Evolutionary conservation across 2,888 invertebrate genomes (phyloP), one percentile per base, ranked within the genome.

Genomic region (Halocaridina rubra): DNA sequence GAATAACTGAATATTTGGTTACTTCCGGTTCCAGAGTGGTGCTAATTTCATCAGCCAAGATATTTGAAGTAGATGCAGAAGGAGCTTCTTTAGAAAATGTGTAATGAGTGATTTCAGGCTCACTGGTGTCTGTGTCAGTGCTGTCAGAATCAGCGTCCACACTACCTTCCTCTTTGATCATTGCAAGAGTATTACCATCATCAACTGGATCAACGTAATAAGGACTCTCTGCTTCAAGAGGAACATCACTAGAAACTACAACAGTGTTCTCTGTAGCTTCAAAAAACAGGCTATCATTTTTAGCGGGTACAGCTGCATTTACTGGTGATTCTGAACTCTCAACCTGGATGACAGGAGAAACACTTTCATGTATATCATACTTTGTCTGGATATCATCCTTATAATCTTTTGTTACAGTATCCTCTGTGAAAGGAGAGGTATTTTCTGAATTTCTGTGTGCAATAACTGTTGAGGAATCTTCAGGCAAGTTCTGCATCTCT

Each of bases 71-170:
- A 30, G 77, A 61, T 2, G 77, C 59, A 5, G 59, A 59, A 22
- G 32, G 32, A 22, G 61, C 59, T n/a, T 61, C 77, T 32, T 32
- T 61, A 19, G 77, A 32, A 46, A 84, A 78, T 5, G 82, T 71
- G 46, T 84, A 84, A 30, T 84, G 77, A 19, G 78, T 84, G 33
- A 84, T 78, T 53, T 84, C 82, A 32, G 82, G 82, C 16, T 84
- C 82, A 46, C 82, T 84, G 57, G 77, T 84, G 16, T 84, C 82
- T 7, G 82, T 84, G n/a, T 74, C 80, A 74, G n/a, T 53, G n/a
- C 69, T 53, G 13, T 79, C 79, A 8, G 74, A 74, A 4, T 74
- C 74, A 27, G 33, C 74, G 27, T 64, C 72, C 5, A 19, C 29
- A 64, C 80, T 81, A 1, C 80, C 80, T 39, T 84, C 82, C 30